Conservation (phyloP, 2,797 vertebrate genomes). For the Numenius phaeopus region DNA sequence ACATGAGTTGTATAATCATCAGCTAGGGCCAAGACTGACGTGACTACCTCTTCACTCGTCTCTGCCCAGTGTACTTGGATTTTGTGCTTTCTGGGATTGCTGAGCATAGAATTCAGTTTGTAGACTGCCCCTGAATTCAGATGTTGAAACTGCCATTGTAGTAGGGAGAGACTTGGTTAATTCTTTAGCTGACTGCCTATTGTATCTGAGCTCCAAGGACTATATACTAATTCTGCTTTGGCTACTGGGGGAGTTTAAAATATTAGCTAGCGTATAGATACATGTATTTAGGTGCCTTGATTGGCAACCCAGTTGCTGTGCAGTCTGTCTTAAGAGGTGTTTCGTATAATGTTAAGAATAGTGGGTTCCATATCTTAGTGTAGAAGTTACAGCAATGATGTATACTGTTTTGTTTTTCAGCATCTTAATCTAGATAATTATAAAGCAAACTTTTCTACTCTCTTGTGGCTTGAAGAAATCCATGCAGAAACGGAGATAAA, state of each 20-base stretch:
- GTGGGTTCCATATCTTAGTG: neutral
- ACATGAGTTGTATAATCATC: rapidly evolving
- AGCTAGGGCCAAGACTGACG: neutral
- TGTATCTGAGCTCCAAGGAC: neutral
- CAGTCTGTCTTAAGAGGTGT: neutral
- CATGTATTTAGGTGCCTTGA: neutral
- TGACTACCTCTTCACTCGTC: neutral
- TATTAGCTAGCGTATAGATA: neutral
- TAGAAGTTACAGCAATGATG: neutral
- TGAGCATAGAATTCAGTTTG: neutral
- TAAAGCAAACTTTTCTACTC: constrained; percentile 84
- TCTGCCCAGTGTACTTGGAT: neutral
- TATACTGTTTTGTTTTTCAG: constrained; percentile 70
- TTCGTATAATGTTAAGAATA: neutral
- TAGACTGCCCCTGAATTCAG: neutral
- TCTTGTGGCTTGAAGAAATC: constrained; percentile 95
- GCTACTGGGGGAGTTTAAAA: neutral
- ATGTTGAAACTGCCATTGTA: neutral
- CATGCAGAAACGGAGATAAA: constrained; percentile 85
- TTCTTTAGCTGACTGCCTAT: neutral
- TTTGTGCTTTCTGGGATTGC: neutral
- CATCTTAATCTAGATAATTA: constrained; percentile 83
- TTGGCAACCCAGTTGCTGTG: neutral
- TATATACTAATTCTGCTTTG: neutral
- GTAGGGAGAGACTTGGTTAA: neutral